A percentile compares a stretch with the other conserved stretches of the same genome.
phyloP scores from a whole-genome alignment of 2,113 vertebrate species.

The Alaudala cheleensis region DNA sequence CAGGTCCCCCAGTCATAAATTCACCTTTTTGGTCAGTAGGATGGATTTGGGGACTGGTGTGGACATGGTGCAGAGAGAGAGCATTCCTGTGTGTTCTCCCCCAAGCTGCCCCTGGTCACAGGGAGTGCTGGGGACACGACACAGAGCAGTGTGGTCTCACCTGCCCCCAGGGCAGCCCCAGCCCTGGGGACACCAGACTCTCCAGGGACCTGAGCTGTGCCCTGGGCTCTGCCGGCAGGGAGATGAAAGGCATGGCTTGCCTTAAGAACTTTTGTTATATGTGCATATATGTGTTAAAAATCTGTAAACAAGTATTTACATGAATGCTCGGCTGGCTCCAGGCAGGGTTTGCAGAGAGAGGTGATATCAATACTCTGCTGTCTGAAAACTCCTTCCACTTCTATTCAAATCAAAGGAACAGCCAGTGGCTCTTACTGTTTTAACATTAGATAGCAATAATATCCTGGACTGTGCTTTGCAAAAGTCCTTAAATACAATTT shows the following conservation, averaged over 20 bases:
- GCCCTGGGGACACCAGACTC: fast-evolving
- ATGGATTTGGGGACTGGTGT: background rate
- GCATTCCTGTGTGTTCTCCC: fast-evolving
- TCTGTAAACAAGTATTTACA: background rate
- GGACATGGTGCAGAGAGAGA: fast-evolving
- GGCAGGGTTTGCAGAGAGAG: background rate
- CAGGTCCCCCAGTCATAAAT: background rate
- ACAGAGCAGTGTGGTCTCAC: fast-evolving
- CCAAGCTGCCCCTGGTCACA: fast-evolving
- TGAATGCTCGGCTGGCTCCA: background rate
- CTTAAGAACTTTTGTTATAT: background rate
- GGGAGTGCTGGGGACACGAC: fast-evolving
- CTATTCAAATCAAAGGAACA: background rate
- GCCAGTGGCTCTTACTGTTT: background rate
- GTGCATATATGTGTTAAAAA: background rate
- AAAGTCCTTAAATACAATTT: background rate
- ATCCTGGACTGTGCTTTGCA: background rate
- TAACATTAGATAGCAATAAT: background rate
- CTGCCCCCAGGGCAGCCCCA: background rate
- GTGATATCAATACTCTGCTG: background rate
- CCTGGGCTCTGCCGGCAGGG: fast-evolving
- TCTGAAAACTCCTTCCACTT: background rate
- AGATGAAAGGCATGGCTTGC: background rate
- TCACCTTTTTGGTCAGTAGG: background rate
- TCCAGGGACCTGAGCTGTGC: background rate